Percentiles rank a stretch among this genome's conserved stretches.
Conservation (phyloP, 2,888 invertebrate species). For the Frankliniella fusca region DNA sequence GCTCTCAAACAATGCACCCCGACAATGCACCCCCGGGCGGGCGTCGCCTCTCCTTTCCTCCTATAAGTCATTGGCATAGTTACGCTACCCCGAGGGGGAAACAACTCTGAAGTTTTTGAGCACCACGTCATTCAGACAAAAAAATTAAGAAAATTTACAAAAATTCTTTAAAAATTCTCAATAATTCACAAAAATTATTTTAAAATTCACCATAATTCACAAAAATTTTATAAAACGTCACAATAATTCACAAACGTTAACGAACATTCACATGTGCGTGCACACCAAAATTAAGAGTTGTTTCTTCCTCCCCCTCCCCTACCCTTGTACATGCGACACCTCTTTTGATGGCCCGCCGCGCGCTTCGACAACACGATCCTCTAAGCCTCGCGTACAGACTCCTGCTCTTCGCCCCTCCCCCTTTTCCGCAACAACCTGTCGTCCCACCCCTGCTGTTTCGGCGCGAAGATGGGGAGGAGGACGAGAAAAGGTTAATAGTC, state of each 20-base stretch:
- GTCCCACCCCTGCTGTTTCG: not conserved
- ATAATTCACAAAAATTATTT: too few species aligned
- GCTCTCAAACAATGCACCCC: conserved; percentile 11
- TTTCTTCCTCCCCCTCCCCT: not conserved
- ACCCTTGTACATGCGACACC: conserved; percentile 1
- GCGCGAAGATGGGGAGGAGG: not conserved
- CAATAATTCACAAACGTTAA: too few species aligned
- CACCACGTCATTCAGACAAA: too few species aligned
- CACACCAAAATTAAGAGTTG: too few species aligned
- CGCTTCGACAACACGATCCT: conserved; percentile 8
- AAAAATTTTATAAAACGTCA: too few species aligned
- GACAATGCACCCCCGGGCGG: not conserved
- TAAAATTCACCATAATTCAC: too few species aligned
- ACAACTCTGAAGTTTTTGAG: too few species aligned
- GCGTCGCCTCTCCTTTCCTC: not conserved
- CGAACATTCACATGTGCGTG: too few species aligned
- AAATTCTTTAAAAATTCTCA: too few species aligned
- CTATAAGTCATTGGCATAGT: not conserved
- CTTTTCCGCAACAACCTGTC: not conserved
- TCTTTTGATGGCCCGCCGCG: conserved; percentile 5
- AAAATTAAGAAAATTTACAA: too few species aligned
- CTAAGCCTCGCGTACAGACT: not conserved
- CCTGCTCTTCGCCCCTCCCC: not conserved
- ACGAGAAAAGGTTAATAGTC: not conserved
- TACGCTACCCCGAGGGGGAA: not conserved